These are phyloP conservation scores for Melieria picta DNA, from an alignment of 2,888 invertebrate species.

Conservation along the genomic window DNA sequence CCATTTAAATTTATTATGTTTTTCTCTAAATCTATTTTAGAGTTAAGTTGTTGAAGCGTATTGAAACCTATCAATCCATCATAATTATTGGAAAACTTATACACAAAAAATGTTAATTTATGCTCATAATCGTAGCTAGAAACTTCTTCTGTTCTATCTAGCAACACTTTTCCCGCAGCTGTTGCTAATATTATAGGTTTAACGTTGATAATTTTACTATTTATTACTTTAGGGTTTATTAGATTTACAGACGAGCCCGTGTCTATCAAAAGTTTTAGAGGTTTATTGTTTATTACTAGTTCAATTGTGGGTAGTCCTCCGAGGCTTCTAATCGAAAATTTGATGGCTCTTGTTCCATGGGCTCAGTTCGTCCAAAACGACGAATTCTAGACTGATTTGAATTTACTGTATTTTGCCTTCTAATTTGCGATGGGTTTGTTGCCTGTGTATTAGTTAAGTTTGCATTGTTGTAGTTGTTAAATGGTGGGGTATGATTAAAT, in stretches of 20 bases:
- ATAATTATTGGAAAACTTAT: conserved; percentile 32
- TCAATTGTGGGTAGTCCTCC: conserved; percentile 27
- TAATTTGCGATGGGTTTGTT: background rate
- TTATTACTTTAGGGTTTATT: conserved; percentile 24
- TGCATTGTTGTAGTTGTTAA: background rate
- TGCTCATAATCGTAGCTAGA: background rate
- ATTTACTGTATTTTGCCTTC: conserved; percentile 6
- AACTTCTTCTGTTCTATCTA: conserved; percentile 21
- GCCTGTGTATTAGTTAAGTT: background rate
- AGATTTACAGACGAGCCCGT: conserved; percentile 34
- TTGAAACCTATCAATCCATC: conserved; percentile 32
- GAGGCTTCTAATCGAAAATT: conserved; percentile 36
- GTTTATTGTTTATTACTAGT: conserved; percentile 29
- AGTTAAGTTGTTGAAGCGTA: conserved; percentile 22
- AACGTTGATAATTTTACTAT: conserved; percentile 19
- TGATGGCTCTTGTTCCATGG: conserved; percentile 31
- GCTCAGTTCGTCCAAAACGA: conserved; percentile 28
- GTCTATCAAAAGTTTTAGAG: conserved; percentile 28
- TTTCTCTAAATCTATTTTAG: conserved; percentile 26
- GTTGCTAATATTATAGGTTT: conserved; percentile 28
- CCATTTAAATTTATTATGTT: conserved; percentile 12
- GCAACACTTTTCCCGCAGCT: conserved; percentile 23
- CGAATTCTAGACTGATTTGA: conserved; percentile 33
- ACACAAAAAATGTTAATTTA: conserved; percentile 23
- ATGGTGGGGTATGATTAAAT: background rate